These are phyloP conservation scores for Falco columbarius DNA, from an alignment of 2,797 vertebrate genomes.

Conservation along the genomic window DNA sequence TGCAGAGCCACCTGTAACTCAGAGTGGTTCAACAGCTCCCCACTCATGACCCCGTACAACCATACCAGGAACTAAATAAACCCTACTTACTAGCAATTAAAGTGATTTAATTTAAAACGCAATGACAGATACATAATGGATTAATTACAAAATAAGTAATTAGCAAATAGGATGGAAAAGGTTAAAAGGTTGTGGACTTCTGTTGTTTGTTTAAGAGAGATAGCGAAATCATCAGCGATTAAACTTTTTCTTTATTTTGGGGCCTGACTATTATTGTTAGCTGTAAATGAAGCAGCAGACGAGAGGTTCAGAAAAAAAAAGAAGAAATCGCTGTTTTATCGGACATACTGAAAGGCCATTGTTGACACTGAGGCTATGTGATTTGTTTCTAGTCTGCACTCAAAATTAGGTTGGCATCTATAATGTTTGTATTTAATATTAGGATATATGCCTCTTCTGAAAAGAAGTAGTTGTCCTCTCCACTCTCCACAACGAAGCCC, in stretches of 20 bases:
- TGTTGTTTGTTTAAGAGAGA: slow-evolving; percentile 45
- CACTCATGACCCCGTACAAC: slow-evolving; percentile 9
- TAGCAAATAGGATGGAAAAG: slow-evolving; percentile 64
- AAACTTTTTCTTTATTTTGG: slow-evolving; percentile 57
- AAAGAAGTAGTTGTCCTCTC: background rate
- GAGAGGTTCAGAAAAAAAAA: background rate
- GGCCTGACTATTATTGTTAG: slow-evolving; percentile 12
- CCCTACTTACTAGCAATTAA: slow-evolving; percentile 66
- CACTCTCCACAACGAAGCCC: too few relatives aligned
- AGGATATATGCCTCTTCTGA: background rate
- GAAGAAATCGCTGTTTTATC: background rate
- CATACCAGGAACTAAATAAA: slow-evolving; percentile 48
- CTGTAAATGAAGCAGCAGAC: slow-evolving; percentile 49
- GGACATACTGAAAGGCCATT: slow-evolving; percentile 25
- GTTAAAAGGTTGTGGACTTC: slow-evolving; percentile 58
- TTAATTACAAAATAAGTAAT: slow-evolving; percentile 69
- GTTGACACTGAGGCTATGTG: background rate
- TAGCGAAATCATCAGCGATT: slow-evolving; percentile 9
- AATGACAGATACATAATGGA: slow-evolving; percentile 66
- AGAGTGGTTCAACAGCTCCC: slow-evolving; percentile 29
- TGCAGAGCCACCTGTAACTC: slow-evolving; percentile 42
- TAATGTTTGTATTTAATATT: background rate
- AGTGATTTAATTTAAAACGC: slow-evolving; percentile 62
- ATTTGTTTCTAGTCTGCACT: background rate
- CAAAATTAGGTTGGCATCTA: background rate